These are phyloP conservation scores for Astyanax mexicanus DNA, from an alignment of 2,797 vertebrate genomes.

Conservation along the genomic window DNA sequence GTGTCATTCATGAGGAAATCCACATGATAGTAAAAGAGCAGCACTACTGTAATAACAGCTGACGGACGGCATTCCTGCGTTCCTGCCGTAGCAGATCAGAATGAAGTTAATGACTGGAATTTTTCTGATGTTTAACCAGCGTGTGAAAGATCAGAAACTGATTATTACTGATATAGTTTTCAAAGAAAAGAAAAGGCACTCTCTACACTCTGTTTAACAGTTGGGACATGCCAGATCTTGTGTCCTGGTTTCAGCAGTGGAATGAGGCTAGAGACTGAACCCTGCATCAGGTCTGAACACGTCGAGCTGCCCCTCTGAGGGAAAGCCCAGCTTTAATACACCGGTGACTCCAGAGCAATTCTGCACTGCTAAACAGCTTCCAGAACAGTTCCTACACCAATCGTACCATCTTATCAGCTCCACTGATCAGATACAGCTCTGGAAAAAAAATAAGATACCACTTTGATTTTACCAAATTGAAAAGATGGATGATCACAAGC, in stretches of 20 bases:
- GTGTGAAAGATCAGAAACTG: neutral
- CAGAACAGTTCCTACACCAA: too few species aligned
- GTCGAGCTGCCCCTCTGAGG: conserved; percentile 1
- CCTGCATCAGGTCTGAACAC: conserved; percentile 62
- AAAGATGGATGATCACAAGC: too few species aligned
- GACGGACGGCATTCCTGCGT: neutral
- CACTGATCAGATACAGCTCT: too few species aligned
- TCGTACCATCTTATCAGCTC: too few species aligned
- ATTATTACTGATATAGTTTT: neutral
- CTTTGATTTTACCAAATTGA: too few species aligned
- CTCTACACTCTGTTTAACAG: neutral
- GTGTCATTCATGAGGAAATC: neutral
- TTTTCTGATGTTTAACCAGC: neutral
- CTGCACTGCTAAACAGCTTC: conserved; percentile 48
- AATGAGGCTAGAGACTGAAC: conserved; percentile 48
- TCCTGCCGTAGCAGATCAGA: neutral
- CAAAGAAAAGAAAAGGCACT: neutral
- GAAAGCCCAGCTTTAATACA: conserved; percentile 4
- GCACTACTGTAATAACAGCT: neutral
- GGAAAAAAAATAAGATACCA: too few species aligned
- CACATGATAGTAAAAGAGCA: neutral
- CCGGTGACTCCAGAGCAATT: conserved; percentile 55
- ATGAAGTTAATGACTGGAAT: neutral
- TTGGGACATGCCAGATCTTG: neutral
- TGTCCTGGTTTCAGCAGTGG: neutral